Base-by-base conservation (phyloP, 2,113 vertebrate genomes). In the Oenanthe oenanthe region DNA sequence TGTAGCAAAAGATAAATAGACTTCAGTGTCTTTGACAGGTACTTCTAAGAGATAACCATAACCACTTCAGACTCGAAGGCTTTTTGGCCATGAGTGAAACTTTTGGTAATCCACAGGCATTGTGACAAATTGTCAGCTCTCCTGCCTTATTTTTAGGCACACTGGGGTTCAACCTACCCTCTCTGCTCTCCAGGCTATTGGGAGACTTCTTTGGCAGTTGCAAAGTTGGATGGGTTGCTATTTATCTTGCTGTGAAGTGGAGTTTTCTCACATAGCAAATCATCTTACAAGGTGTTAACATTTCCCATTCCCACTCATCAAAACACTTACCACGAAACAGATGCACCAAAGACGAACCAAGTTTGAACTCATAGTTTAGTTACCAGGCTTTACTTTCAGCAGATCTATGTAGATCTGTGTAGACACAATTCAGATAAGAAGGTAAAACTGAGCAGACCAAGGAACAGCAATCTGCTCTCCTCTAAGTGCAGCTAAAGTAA, bases 291-390 rank as follows among this genome's bases (percentile, higher is more conserved):
- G 78, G 85, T 85, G 95, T 48, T 92, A 97, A 96, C 77, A 48
- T 94, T 76, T 88, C 74, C 81, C 3, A 4, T 88, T 93, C 92
- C 89, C 89, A 91, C 87, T 93, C 93, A 85, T 88, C 93, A 92
- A 90, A 97, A 95, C 90, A 92, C 91, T 88, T 95, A 93, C 96
- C 93, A 94, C 14, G 17, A 93, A 95, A 93, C 93, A 96, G 95
- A 96, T 94, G 92, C 54, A 90, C 63, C 74, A 76, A 68, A 92
- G 42, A 94, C 13, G 1, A 89, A 68, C 58, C 58, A 70, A 92
- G 63, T 38, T 76, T 66, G 66, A 93, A 19, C 58, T 72, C 78
- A 29, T 38, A n/a, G 34, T 93, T 93, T 9, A 68, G 53, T 34
- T 76, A 79, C 34, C 54, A 92, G 54, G 29, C n/a, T 92, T 93